Evolutionary conservation across 2,888 invertebrate species (phyloP), one percentile per base, ranked within the genome.

Genomic region (Stenolophus ochropezus): DNA sequence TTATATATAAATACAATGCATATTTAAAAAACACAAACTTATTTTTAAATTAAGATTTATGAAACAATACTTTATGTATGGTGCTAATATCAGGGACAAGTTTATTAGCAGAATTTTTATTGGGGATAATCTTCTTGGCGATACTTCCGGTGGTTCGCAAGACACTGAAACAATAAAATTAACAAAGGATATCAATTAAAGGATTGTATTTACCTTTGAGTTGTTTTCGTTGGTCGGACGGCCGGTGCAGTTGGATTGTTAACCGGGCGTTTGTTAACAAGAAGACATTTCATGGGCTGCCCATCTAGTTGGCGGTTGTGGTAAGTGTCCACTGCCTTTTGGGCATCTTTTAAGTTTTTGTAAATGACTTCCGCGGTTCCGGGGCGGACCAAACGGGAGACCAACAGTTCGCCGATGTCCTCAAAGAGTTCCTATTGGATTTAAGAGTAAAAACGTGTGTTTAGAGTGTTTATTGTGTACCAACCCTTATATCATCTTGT

Each of bases 351-450:
- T 84, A 95, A 91, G 58, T 93, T 94, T 86, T 95, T 94, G 88
- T 97, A 98, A 84, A 97, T 95, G 0, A 98, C 97, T 90, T 98
- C 97, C 0, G 97, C 98, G 1, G 95, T 94, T 0, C 98, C 98
- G 0, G 95, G 94, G 58, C 96, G 93, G 11, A 97, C 94, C 85
- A 98, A 91, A 85, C 95, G 93, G 0, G 97, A 97, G 84, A 95
- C 94, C 80, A 95, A 90, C 87, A 98, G 91, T 61, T 96, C 94
- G 0, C 98, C 98, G 83, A 98, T 94, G 87, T 97, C 97, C 86
- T 97, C 97, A 91, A 98, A 98, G 61, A 98, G 90, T 89, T 98
- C 98, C 96, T 96, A 85, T 14, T 49, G 6, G 0, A n/a, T 49
- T 49, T 49, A 49, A 14, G 4, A 1, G 6, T 4, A 0, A 49